Conservation (phyloP, 2,888 invertebrate species). For the Amiota mariae region DNA sequence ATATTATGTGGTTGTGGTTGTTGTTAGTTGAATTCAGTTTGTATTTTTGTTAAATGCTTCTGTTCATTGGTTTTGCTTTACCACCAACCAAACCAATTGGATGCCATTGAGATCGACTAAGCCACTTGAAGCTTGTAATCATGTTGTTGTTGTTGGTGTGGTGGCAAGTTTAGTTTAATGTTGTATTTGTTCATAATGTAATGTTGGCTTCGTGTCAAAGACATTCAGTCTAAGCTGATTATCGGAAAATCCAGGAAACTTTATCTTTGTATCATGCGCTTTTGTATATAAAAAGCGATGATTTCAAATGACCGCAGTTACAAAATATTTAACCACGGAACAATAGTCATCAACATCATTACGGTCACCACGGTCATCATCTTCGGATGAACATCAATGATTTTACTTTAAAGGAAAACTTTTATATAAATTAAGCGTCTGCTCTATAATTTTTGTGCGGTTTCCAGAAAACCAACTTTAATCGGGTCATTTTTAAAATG, state of each 20-base stretch:
- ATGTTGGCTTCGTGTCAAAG: slow-evolving; percentile 45
- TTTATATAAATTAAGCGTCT: no score
- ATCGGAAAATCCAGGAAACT: slow-evolving; percentile 59
- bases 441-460: no score
- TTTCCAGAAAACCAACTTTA: no score
- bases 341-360: slow-evolving; percentile 40
- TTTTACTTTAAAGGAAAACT: no score
- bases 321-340: slow-evolving; percentile 54
- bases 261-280: slow-evolving; percentile 39
- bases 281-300: slow-evolving; percentile 62
- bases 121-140: neutral
- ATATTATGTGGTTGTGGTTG: neutral
- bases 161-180: slow-evolving; percentile 26
- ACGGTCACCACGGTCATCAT: slow-evolving; percentile 35
- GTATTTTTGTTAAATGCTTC: neutral
- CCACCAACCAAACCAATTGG: neutral
- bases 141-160: neutral
- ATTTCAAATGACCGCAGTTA: slow-evolving; percentile 54
- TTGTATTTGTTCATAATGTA: slow-evolving; percentile 28
- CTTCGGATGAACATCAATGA: slow-evolving; percentile 5
- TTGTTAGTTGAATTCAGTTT: neutral
- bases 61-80: slow-evolving; percentile 2
- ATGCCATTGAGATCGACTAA: no score
- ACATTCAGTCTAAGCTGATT: slow-evolving; percentile 48
- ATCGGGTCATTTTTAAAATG: slow-evolving; percentile 44